phyloP scores from a whole-genome alignment of 2,888 invertebrate species.

The Nineta flava region DNA sequence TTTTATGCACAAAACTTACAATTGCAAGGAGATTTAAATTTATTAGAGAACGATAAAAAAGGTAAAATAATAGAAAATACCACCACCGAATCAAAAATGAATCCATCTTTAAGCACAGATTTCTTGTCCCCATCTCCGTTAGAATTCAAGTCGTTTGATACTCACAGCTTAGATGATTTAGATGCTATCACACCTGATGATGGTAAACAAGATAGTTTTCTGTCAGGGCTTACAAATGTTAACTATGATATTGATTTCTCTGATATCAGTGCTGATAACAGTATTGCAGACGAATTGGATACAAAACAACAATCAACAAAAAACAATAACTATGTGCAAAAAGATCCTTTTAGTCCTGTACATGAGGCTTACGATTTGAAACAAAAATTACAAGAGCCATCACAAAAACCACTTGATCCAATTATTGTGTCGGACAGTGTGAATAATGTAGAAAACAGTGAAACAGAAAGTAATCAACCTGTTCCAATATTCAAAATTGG shows the following conservation, averaged over 20 bases:
- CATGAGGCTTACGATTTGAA: slow-evolving; percentile 21
- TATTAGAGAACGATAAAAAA: slow-evolving; percentile 16
- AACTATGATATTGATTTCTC: slow-evolving; percentile 65
- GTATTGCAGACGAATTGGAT: slow-evolving; percentile 39
- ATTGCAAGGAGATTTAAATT: slow-evolving; percentile 14
- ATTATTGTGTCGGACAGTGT: not conserved
- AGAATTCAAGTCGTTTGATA: slow-evolving; percentile 36
- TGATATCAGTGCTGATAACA: slow-evolving; percentile 57
- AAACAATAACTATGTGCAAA: slow-evolving; percentile 17
- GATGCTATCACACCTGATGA: slow-evolving; percentile 40
- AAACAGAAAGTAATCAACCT: not conserved
- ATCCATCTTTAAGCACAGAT: slow-evolving; percentile 17
- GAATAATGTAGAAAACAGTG: not conserved
- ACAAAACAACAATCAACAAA: slow-evolving; percentile 19
- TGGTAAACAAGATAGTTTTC: slow-evolving; percentile 31
- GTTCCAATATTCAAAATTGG: not conserved
- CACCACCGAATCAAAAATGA: not conserved
- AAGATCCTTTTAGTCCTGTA: slow-evolving; percentile 40
- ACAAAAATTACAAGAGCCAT: slow-evolving; percentile 23
- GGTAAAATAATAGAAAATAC: not conserved
- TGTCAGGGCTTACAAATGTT: slow-evolving; percentile 43
- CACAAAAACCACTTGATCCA: not conserved
- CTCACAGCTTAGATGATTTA: slow-evolving; percentile 38
- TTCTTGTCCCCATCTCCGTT: slow-evolving; percentile 41
- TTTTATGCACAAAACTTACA: slow-evolving; percentile 24